phyloP scores from a whole-genome alignment of 2,888 invertebrate species.

The Euphydryas editha region DNA sequence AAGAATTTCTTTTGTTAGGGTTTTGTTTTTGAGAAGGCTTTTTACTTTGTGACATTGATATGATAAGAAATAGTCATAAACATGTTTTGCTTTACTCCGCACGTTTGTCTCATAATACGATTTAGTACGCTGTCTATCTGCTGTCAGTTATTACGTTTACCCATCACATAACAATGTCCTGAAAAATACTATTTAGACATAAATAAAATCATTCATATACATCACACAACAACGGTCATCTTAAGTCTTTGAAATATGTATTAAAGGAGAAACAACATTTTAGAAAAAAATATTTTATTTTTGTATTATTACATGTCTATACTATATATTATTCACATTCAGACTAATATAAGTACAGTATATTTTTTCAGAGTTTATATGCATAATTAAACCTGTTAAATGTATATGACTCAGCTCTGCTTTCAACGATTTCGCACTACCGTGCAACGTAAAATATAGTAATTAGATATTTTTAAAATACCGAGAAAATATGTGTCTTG shows the following conservation, averaged over 20 bases:
- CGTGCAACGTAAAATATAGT: too few species aligned
- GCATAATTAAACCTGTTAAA: too few species aligned
- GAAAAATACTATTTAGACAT: constrained; percentile 6
- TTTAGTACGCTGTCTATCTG: constrained; percentile 51
- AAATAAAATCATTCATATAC: constrained; percentile 5
- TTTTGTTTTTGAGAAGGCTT: neutral
- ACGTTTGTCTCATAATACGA: constrained; percentile 54
- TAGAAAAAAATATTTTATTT: too few species aligned
- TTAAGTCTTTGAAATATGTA: neutral
- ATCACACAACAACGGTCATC: constrained; percentile 15
- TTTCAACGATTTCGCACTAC: too few species aligned
- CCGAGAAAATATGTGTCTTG: too few species aligned
- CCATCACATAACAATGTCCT: constrained; percentile 35
- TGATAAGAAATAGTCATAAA: constrained; percentile 42
- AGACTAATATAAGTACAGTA: too few species aligned
- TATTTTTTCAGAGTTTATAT: too few species aligned
- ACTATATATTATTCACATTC: too few species aligned
- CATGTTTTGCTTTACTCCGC: constrained; percentile 45
- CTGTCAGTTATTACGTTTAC: constrained; percentile 39
- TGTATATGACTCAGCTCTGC: too few species aligned
- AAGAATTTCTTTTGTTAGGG: neutral
- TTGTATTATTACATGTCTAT: too few species aligned
- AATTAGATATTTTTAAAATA: too few species aligned
- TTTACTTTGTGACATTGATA: constrained; percentile 20
- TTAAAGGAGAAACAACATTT: neutral